Base-by-base conservation (phyloP, 1,140 invertebrate genomes). In the Leptopilina boulardi region DNA sequence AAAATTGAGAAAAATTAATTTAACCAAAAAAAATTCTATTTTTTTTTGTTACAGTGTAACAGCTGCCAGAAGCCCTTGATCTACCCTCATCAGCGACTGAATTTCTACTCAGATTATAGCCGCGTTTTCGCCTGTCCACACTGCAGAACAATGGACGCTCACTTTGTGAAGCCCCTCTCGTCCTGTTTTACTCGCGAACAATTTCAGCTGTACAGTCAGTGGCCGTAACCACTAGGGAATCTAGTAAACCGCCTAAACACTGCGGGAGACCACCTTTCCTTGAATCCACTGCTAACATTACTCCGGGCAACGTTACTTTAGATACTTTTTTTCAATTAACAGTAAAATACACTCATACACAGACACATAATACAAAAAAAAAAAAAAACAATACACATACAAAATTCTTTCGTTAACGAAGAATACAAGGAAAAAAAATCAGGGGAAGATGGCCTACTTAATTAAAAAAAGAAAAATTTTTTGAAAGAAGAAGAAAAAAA, bases 61-160 rank as follows among this genome's bases (percentile, higher is more conserved):
- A 94, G 93, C 85, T 98, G 97, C 92, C 95, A 94, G 90, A 96
- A 96, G 90, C 94, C 96, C 21, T 93, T 98, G 73, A 94, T 98
- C 84, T 94, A 96, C 86, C 95, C 96, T 9, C 95, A 96, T 85
- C 96, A 98, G 90, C 94, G 96, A 81, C 92, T 98, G 78, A 96
- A 96, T 91, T 99, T 95, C 93, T 98, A 97, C 93, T 98, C 97
- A 82, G 97, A 99, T 91, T 99, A 98, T 93, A 98, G 97, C 89
- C 96, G 97, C 85, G 94, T 95, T 83, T 94, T 98, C 84, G 94
- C 95, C 75, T 99, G 98, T 91, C 97, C 96, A 9, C 96, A 96
- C 88, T 99, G 98, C 93, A 94, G 95, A 82, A 94, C 94, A 15
- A 92, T 97, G 77, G 98, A 98, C 91, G 96, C 96, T 42, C 98